A percentile compares a stretch with the other conserved stretches of the same genome.
Conservation (phyloP, 2,113 vertebrate genomes). For the Scomber colias region DNA sequence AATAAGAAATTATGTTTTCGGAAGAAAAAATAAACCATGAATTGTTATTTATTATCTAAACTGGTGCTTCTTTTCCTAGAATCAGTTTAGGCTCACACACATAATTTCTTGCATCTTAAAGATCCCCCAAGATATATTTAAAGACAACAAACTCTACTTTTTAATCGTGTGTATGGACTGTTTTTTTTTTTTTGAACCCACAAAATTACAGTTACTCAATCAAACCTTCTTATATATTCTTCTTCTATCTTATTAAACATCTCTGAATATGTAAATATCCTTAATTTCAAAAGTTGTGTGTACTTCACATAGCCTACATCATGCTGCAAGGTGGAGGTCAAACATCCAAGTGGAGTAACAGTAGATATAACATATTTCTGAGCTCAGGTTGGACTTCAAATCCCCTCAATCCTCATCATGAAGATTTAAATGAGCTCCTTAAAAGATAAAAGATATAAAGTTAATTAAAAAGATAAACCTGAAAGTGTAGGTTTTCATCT, state of each 20-base stretch:
- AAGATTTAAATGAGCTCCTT: neutral
- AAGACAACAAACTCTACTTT: no score
- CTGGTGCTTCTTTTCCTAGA: no score
- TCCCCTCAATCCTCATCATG: neutral
- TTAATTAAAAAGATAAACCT: neutral
- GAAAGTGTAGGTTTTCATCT: neutral
- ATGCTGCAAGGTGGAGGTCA: neutral
- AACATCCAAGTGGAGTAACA: neutral
- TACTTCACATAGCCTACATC: neutral
- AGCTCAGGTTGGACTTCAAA: neutral
- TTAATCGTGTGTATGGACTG: no score
- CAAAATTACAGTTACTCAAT: no score
- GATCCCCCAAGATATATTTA: neutral
- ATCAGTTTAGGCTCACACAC: neutral
- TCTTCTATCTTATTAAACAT: no score
- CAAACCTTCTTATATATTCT: no score
- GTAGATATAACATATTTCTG: neutral
- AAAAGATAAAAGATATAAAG: neutral
- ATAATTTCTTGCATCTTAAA: no score
- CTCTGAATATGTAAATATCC: no score
- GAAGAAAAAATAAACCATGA: neutral
- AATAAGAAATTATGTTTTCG: constrained; percentile 21
- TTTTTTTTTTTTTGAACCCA: neutral
- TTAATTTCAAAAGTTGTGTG: no score
- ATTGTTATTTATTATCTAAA: neutral